These are phyloP conservation scores for Hoplodrina ambigua DNA, from an alignment of 2,888 invertebrate genomes.

Conservation along the genomic window DNA sequence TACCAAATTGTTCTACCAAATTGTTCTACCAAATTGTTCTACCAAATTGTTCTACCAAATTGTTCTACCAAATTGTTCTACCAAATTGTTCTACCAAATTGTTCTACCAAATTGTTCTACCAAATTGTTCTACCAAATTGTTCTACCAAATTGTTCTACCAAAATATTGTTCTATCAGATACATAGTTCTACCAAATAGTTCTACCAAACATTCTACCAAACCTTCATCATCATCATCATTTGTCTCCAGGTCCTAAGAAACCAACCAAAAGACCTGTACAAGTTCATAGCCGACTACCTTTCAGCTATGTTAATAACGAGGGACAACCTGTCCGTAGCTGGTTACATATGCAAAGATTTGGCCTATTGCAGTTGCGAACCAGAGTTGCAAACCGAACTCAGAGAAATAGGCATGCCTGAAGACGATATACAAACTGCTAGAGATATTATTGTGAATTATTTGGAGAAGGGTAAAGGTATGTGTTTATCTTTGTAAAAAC, in stretches of 20 bases:
- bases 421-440: conserved; percentile 64
- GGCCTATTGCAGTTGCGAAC: conserved; percentile 68
- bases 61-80: no score
- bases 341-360: conserved; percentile 70
- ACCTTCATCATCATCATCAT: not conserved
- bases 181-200: no score
- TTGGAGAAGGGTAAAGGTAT: conserved; percentile 71
- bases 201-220: no score
- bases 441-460: conserved; percentile 69
- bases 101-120: no score
- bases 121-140: no score
- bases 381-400: conserved; percentile 73
- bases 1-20: no score
- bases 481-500: not conserved
- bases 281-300: conserved; percentile 93
- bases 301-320: conserved; percentile 91
- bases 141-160: no score
- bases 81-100: no score
- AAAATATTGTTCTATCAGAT: no score
- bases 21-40: no score
- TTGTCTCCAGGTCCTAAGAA: conserved; percentile 89
- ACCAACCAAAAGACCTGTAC: conserved; percentile 91
- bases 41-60: no score
- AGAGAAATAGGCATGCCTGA: conserved; percentile 70
- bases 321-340: conserved; percentile 89